A percentile compares a stretch with the other conserved stretches of the same genome.
Evolutionary conservation across 2,888 invertebrate species (phyloP).

Genomic region (Cancer borealis): DNA sequence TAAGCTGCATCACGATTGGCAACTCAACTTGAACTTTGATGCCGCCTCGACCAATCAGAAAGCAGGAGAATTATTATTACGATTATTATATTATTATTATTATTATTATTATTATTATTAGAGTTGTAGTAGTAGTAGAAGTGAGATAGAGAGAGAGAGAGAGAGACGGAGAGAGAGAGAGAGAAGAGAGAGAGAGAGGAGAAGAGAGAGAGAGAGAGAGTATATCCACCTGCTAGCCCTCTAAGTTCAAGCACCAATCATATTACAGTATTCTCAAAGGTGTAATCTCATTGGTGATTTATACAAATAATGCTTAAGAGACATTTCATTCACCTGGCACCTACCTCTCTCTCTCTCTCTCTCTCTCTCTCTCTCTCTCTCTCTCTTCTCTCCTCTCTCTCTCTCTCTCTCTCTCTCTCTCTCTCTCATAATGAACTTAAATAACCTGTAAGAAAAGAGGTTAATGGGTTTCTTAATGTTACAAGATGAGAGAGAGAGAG

Average conservation of each 20-base stretch:
- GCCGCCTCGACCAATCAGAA: too few species aligned
- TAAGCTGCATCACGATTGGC: too few species aligned
- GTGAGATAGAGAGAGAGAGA: not conserved
- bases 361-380: slow-evolving; percentile 20
- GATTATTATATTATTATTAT: too few species aligned
- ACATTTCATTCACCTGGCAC: too few species aligned
- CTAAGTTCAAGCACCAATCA: too few species aligned
- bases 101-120: too few species aligned
- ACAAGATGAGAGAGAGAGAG: not conserved
- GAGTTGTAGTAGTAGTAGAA: not conserved
- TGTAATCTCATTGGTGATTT: too few species aligned
- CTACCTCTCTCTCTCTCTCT: not conserved
- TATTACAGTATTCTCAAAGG: too few species aligned
- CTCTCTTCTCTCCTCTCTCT: slow-evolving; percentile 20
- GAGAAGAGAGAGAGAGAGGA: not conserved
- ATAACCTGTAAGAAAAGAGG: not conserved
- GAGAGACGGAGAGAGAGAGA: not conserved
- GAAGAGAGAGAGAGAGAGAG: not conserved
- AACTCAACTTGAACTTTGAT: too few species aligned
- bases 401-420: not conserved
- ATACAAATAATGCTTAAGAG: too few species aligned
- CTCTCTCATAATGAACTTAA: not conserved
- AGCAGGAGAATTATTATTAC: not conserved
- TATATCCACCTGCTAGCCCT: too few species aligned
- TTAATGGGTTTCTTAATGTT: not conserved